These are phyloP conservation scores for Platanista minor DNA, from an alignment of 2,113 vertebrate genomes.

Conservation along the genomic window DNA sequence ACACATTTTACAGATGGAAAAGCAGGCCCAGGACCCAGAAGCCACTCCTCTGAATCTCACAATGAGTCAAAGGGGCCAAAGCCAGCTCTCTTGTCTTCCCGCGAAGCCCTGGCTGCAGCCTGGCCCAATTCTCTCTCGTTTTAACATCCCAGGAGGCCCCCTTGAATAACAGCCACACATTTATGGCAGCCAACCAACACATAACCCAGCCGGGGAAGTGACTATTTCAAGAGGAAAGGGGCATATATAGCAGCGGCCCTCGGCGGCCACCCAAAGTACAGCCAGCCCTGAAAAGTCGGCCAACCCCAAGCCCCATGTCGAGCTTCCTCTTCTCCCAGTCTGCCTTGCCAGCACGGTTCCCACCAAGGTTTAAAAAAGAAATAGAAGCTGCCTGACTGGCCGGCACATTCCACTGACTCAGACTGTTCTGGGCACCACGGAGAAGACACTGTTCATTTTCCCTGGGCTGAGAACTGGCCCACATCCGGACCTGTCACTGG, in stretches of 20 bases:
- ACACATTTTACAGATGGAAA: conserved; percentile 48
- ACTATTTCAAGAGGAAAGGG: conserved; percentile 26
- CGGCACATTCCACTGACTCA: conserved; percentile 58
- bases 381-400: conserved; percentile 54
- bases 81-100: neutral
- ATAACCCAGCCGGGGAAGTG: neutral
- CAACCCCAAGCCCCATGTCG: neutral
- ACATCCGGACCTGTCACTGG: conserved; percentile 64
- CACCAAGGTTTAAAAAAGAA: conserved; percentile 63
- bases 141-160: conserved; percentile 30
- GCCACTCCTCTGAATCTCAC: neutral
- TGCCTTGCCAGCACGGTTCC: conserved; percentile 49
- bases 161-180: neutral
- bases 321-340: conserved; percentile 55
- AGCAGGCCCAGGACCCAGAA: neutral
- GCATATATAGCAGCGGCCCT: neutral
- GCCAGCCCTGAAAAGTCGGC: neutral
- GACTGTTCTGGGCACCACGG: conserved; percentile 40
- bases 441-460: conserved; percentile 66
- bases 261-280: neutral
- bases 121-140: neutral
- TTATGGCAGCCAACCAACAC: neutral
- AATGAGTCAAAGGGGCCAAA: neutral
- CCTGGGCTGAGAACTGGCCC: conserved; percentile 54
- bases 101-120: neutral